These are phyloP conservation scores for Aspidoscelis tigris DNA, from an alignment of 2,113 vertebrate species.

Conservation along the genomic window DNA sequence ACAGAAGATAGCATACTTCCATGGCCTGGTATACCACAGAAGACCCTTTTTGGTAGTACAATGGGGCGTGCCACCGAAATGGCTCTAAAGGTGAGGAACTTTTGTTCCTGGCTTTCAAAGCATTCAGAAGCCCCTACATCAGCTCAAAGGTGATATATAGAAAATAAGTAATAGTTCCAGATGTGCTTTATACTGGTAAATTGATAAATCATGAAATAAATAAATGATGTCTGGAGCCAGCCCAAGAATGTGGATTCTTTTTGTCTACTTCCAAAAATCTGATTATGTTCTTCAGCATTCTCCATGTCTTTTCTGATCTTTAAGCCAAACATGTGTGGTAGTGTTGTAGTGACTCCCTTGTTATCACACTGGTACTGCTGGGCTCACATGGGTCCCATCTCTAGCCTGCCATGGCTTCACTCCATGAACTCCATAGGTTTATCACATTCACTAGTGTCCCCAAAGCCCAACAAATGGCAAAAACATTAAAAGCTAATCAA, in stretches of 20 bases:
- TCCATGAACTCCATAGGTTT: conserved; percentile 18
- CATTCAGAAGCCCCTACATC: too few species aligned
- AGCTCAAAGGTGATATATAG: too few species aligned
- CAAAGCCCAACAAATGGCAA: conserved; percentile 4
- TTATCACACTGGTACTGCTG: not conserved
- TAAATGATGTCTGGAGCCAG: not conserved
- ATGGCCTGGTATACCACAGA: too few species aligned
- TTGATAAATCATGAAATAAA: too few species aligned
- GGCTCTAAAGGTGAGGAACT: too few species aligned
- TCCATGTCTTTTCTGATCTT: not conserved
- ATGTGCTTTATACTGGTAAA: too few species aligned
- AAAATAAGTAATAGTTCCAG: too few species aligned
- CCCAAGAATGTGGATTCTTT: not conserved
- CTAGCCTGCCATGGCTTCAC: conserved; percentile 3
- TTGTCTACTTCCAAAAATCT: not conserved
- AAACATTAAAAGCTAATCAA: conserved; percentile 12
- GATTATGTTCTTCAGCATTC: not conserved
- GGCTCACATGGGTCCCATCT: conserved; percentile 9
- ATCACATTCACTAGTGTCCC: conserved; percentile 24
- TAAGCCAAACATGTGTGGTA: conserved; percentile 16
- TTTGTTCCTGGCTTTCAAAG: too few species aligned
- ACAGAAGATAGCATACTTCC: too few species aligned
- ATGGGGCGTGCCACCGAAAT: too few species aligned
- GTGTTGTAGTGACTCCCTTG: conserved; percentile 19
- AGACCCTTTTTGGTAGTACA: too few species aligned